phyloP scores from a whole-genome alignment of 2,888 invertebrate species.

The Caenorhabditis zanzibari region DNA sequence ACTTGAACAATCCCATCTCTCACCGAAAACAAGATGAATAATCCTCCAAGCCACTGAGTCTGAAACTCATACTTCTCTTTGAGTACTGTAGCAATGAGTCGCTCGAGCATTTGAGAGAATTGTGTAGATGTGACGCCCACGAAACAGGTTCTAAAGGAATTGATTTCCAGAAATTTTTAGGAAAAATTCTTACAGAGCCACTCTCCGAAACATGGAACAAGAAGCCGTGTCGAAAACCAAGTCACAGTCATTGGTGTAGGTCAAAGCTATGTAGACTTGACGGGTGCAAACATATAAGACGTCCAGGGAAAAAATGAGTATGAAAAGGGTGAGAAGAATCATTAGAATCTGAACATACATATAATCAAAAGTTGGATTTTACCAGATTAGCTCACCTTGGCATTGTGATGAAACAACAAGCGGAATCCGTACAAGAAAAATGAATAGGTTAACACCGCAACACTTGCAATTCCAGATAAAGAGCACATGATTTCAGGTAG shows the following conservation, averaged over 20 bases:
- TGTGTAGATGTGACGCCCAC: conserved; percentile 60
- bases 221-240: conserved; percentile 37
- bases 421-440: conserved; percentile 56
- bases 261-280: conserved; percentile 47
- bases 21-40: conserved; percentile 57
- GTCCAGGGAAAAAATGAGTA: conserved; percentile 56
- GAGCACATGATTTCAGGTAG: conserved; percentile 50
- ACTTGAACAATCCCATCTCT: background rate
- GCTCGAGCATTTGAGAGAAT: conserved; percentile 58
- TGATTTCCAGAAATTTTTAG: background rate
- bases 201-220: conserved; percentile 50
- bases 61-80: conserved; percentile 58
- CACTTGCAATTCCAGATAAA: conserved; percentile 48
- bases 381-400: conserved; percentile 41
- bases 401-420: conserved; percentile 58
- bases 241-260: conserved; percentile 55
- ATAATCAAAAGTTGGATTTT: too few relatives aligned
- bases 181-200: conserved; percentile 45
- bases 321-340: conserved; percentile 56
- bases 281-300: conserved; percentile 34
- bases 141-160: conserved; percentile 52
- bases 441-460: conserved; percentile 44
- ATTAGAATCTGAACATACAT: conserved; percentile 42
- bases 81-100: conserved; percentile 46
- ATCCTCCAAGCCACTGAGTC: conserved; percentile 55